Evolutionary conservation across 2,888 invertebrate genomes (phyloP), one percentile per base, ranked within the genome.

Genomic region (Drosophila macrospina): DNA sequence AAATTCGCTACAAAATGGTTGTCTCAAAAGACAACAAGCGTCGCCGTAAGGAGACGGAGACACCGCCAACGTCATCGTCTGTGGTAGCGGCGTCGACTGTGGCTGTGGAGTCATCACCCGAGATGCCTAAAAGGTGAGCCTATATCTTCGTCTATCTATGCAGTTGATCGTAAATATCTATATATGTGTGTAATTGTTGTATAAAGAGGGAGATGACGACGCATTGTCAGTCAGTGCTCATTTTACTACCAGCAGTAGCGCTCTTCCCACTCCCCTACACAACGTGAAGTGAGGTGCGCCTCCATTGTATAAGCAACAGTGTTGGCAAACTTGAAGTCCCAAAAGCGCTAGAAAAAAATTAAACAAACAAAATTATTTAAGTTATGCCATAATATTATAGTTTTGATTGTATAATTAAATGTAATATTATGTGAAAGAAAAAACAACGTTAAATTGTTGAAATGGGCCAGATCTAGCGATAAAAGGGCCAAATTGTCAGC

Each of bases 11-110:
- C 84, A 88, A 91, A 90, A 92, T 92, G 92, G 92, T 92, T 87
- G 92, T 92, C 74, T 92, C 92, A 57, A 91, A 91, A 91, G 91
- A 91, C 82, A 90, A 89, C 85, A 92, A 92, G 90, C 91, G 90
- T 77, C 91, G 91, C 69, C 86, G 91, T 72, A 91, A 91, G 87
- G 91, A 92, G 77, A 79, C 88, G 10, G 85, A 86, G 69, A 89
- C 85, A 42, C 85, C 83, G 51, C 86, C 85, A 64, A 88, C 91
- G 69, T 89, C 90, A 70, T 83, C 90, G 68, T 66, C 90, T 37
- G 63, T 77, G 55, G 57, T 78, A 47, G 47, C 78, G 54, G 60
- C 72, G 39, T 24, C 77, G 61, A 59, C 75, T 55, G 67, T 87
- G 65, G 85, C 91, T 62, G 85, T 91, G 59, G 91, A 92, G 80